Base-by-base conservation (phyloP, 2,113 vertebrate genomes). In the Ciconia maguari region DNA sequence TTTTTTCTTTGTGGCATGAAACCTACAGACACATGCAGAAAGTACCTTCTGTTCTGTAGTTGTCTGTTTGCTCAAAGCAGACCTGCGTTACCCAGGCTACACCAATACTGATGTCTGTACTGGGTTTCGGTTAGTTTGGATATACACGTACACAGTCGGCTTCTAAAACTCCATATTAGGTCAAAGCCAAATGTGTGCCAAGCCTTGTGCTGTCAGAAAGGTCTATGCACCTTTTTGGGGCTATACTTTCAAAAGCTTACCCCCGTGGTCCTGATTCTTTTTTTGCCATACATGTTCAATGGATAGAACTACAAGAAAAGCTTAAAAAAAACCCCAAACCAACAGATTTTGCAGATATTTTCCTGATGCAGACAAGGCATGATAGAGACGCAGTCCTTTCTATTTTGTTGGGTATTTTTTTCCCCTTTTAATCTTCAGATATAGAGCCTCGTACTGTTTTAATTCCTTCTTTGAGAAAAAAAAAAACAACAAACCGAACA, bases 291-390 rank as follows among this genome's bases (percentile, higher is more conserved):
- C 6, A 4, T 29, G 13, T 77, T 54, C 65, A 54, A 11, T 25
- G 71, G 18, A 25, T 54, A 79, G 30, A 74, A 46, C 38, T 87
- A 55, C 16, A 32, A 58, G 32, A 91, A 62, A 78, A 79, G 15
- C 54, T n/a, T 13, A 46, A 48, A 44, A 38, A 3, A 38, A 2
- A 0, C 11, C 25, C 5, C 9, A 58, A 29, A 4, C 8, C 55
- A 57, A 29, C 6, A 48, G 10, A 44, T 18, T 44, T 38, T 22
- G 20, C 17, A 58, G 36, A 27, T 66, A n/a, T 26, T 46, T 41
- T 83, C 20, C 34, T 69, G 16, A 41, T 51, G 24, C 11, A 48
- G 48, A 62, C 18, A 44, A 55, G 30, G 7, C 0, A 1, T 22
- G 30, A n/a, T 57, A 22, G 19, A 55, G 30, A 49, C 3, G 6